These are phyloP conservation scores for Trachurus trachurus DNA, from an alignment of 2,797 vertebrate species.

Conservation along the genomic window DNA sequence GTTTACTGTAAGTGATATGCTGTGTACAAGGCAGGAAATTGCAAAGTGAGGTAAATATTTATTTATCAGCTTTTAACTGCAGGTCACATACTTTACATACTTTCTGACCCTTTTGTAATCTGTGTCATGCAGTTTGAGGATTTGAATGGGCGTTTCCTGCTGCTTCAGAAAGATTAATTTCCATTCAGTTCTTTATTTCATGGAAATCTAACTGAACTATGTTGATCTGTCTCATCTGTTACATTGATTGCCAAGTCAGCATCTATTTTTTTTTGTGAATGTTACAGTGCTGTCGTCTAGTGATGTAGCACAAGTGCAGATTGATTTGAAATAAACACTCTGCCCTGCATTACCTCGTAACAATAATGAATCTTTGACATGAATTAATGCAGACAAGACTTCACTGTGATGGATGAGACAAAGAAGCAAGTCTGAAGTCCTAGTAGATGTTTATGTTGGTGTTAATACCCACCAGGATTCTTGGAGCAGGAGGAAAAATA, in stretches of 20 bases:
- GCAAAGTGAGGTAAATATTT: neutral
- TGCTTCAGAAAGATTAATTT: neutral
- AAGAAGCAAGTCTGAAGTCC: neutral
- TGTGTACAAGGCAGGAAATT: neutral
- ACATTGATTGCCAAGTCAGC: too few relatives aligned
- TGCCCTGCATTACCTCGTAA: neutral
- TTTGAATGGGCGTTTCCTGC: neutral
- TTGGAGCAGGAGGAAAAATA: neutral
- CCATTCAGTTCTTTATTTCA: neutral
- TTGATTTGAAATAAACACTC: neutral
- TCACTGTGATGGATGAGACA: neutral
- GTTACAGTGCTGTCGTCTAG: neutral
- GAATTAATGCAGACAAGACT: neutral
- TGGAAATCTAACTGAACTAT: neutral
- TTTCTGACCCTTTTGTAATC: neutral
- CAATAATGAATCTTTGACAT: neutral
- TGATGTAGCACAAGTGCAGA: neutral
- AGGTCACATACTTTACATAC: neutral
- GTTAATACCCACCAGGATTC: neutral
- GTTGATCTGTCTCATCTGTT: neutral
- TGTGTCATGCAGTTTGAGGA: neutral
- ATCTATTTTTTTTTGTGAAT: too few relatives aligned
- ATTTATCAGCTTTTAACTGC: neutral
- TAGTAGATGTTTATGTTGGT: neutral
- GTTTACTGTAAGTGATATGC: neutral